Percentiles rank a stretch among this genome's conserved stretches.
phyloP scores from a whole-genome alignment of 1,140 invertebrate species.

The Tenebrio molitor region DNA sequence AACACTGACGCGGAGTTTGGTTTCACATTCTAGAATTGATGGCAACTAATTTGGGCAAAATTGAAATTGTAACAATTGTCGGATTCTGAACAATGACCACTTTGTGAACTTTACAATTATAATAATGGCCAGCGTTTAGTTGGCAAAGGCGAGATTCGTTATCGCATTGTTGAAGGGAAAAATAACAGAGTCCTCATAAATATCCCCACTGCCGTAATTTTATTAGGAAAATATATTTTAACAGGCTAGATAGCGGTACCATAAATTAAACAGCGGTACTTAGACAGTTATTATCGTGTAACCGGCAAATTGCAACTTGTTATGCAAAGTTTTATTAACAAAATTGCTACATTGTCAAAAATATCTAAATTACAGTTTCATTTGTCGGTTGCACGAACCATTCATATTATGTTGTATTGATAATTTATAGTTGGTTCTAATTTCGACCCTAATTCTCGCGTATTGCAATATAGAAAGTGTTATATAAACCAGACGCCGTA shows the following conservation, averaged over 20 bases:
- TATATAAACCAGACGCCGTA: neutral
- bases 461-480: neutral
- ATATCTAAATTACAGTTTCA: neutral
- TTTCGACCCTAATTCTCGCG: neutral
- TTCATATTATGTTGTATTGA: neutral
- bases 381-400: no score
- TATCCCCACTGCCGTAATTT: slow-evolving; percentile 6
- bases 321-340: slow-evolving; percentile 3
- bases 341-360: slow-evolving; percentile 12
- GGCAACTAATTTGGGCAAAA: no score
- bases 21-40: neutral
- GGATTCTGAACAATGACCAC: no score
- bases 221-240: slow-evolving; percentile 29
- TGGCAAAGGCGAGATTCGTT: neutral
- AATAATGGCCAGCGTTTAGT: no score
- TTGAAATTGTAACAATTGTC: no score
- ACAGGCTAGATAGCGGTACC: slow-evolving; percentile 13
- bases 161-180: neutral
- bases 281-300: slow-evolving; percentile 29
- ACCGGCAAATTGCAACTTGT: slow-evolving; percentile 7
- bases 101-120: no score
- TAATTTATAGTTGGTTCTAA: neutral
- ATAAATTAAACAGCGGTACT: slow-evolving; percentile 9
- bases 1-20: neutral
- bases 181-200: slow-evolving; percentile 28